Conservation (phyloP, 2,797 vertebrate genomes). For the Gymnoscopelus braueri region DNA sequence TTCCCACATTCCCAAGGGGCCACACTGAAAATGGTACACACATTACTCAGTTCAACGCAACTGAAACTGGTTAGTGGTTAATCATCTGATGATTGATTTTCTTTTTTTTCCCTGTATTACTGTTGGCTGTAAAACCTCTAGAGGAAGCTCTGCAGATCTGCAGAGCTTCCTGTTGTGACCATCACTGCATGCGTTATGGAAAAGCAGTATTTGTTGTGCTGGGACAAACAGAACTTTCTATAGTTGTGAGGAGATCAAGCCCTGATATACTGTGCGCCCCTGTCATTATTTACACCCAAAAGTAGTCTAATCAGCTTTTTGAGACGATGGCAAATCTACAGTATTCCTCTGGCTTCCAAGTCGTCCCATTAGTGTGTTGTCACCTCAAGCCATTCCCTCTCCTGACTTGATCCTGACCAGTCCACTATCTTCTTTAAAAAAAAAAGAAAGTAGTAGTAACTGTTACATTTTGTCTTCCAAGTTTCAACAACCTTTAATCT, state of each 20-base stretch:
- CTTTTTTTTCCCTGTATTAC: slow-evolving; percentile 12
- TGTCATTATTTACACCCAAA: slow-evolving; percentile 54
- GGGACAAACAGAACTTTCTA: slow-evolving; percentile 24
- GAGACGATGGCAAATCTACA: slow-evolving; percentile 12
- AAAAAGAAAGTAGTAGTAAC: no score
- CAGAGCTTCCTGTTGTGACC: slow-evolving; percentile 45
- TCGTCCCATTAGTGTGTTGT: no score
- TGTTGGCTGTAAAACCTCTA: slow-evolving; percentile 32
- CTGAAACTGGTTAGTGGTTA: slow-evolving; percentile 48
- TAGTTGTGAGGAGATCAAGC: slow-evolving; percentile 29
- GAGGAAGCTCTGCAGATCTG: no score
- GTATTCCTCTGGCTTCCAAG: no score
- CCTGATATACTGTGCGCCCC: slow-evolving; percentile 14
- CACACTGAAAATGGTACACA: neutral
- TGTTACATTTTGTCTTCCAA: no score
- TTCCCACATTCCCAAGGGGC: slow-evolving; percentile 14
- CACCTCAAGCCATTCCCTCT: no score
- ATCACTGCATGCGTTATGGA: slow-evolving; percentile 20
- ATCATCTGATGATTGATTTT: slow-evolving; percentile 60
- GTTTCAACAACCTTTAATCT: no score
- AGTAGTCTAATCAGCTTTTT: slow-evolving; percentile 59
- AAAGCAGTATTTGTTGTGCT: slow-evolving; percentile 12
- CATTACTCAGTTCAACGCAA: slow-evolving; percentile 45
- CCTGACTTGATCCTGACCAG: no score
- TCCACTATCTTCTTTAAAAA: no score